Evolutionary conservation across 2,888 invertebrate species (phyloP).

Genomic region (Frankliniella intonsa): DNA sequence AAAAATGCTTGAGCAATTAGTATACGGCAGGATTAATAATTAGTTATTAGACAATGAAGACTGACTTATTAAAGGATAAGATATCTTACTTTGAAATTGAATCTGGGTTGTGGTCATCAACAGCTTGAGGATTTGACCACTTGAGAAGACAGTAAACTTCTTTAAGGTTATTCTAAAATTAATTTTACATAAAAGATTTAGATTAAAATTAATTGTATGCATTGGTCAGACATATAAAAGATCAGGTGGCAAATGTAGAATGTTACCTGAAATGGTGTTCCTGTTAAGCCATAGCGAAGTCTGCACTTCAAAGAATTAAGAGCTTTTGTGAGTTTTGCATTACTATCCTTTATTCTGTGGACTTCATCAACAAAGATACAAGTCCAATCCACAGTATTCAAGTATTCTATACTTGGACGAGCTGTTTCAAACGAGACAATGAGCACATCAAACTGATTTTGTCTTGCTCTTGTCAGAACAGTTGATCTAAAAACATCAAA

Average conservation of each 20-base stretch:
- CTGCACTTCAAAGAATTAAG: neutral
- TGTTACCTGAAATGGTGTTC: neutral
- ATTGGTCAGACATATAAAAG: neutral
- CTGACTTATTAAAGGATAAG: neutral
- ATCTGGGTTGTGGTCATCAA: neutral
- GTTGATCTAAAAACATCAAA: neutral
- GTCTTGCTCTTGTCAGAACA: neutral
- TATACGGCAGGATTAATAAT: neutral
- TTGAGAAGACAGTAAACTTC: neutral
- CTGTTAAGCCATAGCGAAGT: neutral
- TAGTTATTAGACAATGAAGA: neutral
- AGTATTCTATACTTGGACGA: neutral
- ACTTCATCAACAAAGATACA: neutral
- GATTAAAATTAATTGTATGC: neutral
- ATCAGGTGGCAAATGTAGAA: neutral
- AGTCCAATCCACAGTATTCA: neutral
- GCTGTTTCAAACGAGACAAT: neutral
- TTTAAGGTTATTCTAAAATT: neutral
- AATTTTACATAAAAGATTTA: neutral
- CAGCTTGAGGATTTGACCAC: neutral
- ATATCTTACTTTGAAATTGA: too few relatives aligned
- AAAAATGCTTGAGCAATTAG: neutral
- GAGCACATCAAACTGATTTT: neutral
- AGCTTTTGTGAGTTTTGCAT: neutral
- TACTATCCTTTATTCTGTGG: neutral